Percentiles rank a stretch among this genome's conserved stretches.
phyloP scores from a whole-genome alignment of 2,113 vertebrate species.

The zebrafish (Danio rerio) region DNA sequence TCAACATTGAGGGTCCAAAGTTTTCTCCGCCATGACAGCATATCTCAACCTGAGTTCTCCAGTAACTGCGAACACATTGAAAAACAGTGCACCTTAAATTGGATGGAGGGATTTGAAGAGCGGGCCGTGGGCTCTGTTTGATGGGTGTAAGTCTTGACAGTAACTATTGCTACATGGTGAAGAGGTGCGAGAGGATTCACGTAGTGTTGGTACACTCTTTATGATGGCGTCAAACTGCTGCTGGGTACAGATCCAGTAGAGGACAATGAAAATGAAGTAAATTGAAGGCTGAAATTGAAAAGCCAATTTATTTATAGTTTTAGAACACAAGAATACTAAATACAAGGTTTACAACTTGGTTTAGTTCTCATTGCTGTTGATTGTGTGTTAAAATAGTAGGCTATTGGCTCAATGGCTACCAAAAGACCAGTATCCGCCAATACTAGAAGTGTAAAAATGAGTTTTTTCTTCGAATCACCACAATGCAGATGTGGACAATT shows the following conservation, averaged over 20 bases:
- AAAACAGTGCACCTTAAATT: conserved; percentile 32
- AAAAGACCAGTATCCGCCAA: too few species aligned
- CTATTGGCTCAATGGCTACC: too few species aligned
- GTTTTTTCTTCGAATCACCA: too few species aligned
- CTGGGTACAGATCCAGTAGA: background rate
- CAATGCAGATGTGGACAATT: too few species aligned
- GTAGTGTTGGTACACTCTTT: background rate
- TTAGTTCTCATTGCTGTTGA: too few species aligned
- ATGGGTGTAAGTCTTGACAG: conserved; percentile 26
- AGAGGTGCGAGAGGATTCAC: conserved; percentile 7
- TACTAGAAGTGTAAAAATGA: too few species aligned
- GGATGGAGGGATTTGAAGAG: conserved; percentile 13
- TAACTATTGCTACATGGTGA: conserved; percentile 1
- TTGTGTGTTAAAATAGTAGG: too few species aligned
- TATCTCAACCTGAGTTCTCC: conserved; percentile 4
- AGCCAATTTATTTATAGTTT: background rate
- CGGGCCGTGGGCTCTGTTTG: background rate
- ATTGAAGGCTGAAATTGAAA: background rate
- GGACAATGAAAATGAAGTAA: background rate
- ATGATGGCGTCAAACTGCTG: background rate
- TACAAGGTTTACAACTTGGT: too few species aligned
- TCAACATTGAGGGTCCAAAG: background rate
- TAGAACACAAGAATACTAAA: background rate
- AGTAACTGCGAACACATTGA: conserved; percentile 7
- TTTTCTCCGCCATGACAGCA: conserved; percentile 13